Conservation (phyloP, 2,797 vertebrate species). For the Australoheros facetus region DNA sequence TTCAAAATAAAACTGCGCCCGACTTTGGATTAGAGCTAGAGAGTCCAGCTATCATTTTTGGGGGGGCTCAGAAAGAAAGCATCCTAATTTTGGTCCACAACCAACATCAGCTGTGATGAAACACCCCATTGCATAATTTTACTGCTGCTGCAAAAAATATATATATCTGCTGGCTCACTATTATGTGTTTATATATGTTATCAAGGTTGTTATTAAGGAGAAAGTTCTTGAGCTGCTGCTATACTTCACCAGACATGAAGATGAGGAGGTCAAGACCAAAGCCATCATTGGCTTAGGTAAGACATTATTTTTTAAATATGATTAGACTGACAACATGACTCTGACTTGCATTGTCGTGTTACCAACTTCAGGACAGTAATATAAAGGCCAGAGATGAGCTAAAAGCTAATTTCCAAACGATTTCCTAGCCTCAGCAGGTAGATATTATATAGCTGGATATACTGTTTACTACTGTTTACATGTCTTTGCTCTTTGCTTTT, state of each 20-base stretch:
- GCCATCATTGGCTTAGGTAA: constrained; percentile 98
- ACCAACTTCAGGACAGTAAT: not conserved
- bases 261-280: constrained; percentile 97
- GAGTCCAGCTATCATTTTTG: not conserved
- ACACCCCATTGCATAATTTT: not conserved
- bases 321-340: not conserved
- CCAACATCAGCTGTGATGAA: not conserved
- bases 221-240: constrained; percentile 96
- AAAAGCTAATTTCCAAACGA: not conserved
- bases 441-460: not conserved
- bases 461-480: not conserved
- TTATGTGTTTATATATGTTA: not conserved
- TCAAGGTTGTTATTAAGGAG: constrained; percentile 94
- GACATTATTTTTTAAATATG: not conserved
- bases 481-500: constrained; percentile 11
- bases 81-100: not conserved
- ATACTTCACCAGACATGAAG: constrained; percentile 97
- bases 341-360: not conserved
- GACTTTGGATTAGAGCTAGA: not conserved
- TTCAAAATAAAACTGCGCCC: not conserved
- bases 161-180: not conserved
- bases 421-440: not conserved
- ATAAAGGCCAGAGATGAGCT: not conserved
- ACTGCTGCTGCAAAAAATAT: not conserved
- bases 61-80: not conserved